Conservation (phyloP, 1,140 invertebrate species). For the Ptiloglossa arizonensis region DNA sequence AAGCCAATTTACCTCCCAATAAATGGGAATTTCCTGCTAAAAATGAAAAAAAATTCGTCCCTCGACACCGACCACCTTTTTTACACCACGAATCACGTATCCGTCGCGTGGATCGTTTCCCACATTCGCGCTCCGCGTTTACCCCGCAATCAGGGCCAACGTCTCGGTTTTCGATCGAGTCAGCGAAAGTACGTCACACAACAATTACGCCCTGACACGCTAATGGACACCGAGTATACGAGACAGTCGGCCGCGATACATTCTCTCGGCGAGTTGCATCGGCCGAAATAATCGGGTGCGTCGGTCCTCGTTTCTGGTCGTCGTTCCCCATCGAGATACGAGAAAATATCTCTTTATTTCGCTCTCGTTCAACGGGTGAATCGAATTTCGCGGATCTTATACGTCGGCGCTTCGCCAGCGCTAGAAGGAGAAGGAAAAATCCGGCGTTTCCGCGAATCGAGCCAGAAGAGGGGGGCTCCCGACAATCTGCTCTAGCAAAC, state of each 20-base stretch:
- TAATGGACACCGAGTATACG: constrained; percentile 26
- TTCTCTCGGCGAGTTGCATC: constrained; percentile 24
- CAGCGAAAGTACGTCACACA: not conserved
- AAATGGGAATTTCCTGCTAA: no score
- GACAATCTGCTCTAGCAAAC: constrained; percentile 12
- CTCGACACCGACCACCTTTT: not conserved
- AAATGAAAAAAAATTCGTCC: no score
- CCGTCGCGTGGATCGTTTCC: no score
- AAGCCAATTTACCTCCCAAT: no score
- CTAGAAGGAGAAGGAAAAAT: constrained; percentile 18
- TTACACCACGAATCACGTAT: no score
- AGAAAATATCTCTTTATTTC: constrained; percentile 2
- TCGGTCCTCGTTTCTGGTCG: not conserved
- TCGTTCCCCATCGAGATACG: not conserved
- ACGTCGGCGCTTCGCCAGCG: not conserved
- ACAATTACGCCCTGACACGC: constrained; percentile 35
- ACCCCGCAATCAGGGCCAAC: not conserved
- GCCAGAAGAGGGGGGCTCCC: not conserved
- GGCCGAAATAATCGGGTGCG: constrained; percentile 35
- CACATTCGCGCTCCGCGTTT: constrained; percentile 16
- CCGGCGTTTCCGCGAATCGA: constrained; percentile 29
- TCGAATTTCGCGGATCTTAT: constrained; percentile 30
- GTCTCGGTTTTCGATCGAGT: not conserved
- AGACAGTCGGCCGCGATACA: constrained; percentile 12
- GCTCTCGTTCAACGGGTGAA: constrained; percentile 16